phyloP scores from a whole-genome alignment of 2,113 vertebrate genomes.

The Orientallactaga bullata region DNA sequence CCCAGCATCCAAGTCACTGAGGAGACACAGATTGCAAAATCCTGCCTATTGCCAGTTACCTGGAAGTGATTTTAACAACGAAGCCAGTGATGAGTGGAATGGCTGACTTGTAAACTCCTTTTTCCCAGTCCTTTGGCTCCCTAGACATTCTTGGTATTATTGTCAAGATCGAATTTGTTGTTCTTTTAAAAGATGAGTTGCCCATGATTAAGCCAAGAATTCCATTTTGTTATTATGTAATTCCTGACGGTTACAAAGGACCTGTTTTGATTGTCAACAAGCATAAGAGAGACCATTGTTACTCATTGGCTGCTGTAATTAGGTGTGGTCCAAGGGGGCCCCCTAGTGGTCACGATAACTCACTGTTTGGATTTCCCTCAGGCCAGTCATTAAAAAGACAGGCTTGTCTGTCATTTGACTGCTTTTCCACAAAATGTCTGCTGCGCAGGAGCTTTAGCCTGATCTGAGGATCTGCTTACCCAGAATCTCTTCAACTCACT shows the following conservation, averaged over 20 bases:
- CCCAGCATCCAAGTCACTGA: conserved; percentile 4
- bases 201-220: not conserved
- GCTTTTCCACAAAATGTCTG: conserved; percentile 53
- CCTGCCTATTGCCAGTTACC: not conserved
- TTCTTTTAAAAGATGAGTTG: not conserved
- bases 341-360: conserved; percentile 81
- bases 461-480: not conserved
- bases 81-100: not conserved
- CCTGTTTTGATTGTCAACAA: conserved; percentile 9
- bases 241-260: not conserved
- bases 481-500: conserved; percentile 13
- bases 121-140: conserved; percentile 3
- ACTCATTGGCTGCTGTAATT: not conserved
- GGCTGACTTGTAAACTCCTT: conserved; percentile 5
- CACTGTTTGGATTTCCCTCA: not conserved
- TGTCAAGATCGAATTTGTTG: conserved; percentile 23
- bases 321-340: conserved; percentile 77
- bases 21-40: not conserved
- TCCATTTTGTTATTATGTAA: not conserved
- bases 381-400: conserved; percentile 8
- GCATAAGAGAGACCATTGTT: not conserved
- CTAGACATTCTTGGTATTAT: conserved; percentile 7
- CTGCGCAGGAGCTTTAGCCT: not conserved
- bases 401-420: conserved; percentile 34
- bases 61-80: not conserved